Evolutionary conservation across 2,113 vertebrate genomes (phyloP), one percentile per base, ranked within the genome.

Genomic region (Chaetodon auriga): DNA sequence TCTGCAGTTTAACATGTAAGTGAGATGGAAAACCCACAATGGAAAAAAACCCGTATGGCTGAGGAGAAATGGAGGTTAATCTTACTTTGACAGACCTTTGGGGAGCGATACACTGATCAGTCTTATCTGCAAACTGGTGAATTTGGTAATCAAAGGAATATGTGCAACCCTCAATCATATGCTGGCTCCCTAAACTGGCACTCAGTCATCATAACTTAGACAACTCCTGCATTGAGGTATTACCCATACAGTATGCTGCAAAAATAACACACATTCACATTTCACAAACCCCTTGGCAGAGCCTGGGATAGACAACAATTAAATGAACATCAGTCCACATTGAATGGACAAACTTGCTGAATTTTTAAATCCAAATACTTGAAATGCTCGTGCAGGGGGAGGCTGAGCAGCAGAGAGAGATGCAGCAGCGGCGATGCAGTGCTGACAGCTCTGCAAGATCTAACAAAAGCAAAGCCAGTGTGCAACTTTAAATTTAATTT

Each of bases 281-380:
- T 62, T 43, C 41, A n/a, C 10, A 8, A 48, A 41, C 18, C n/a
- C 51, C 35, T 49, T 2, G 12, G 19, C 68, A 16, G 53, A 55
- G 54, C 25, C 12, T 36, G 18, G 45, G 3, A 61, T 9, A 55
- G 6, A 63, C 18, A 51, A 36, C 46, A 58, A 65, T 66, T 41
- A 66, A 48, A 51, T 63, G 6, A 46, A 43, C 53, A 61, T 15
- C 13, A 73, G 48, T 58, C n/a, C 41, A 14, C 13, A 25, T 3
- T 46, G 36, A 61, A 55, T 19, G 46, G 9, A 45, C 49, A 68
- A 49, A 78, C n/a, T 73, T 64, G 68, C 62, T 77, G 81, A 30
- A 51, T 69, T 16, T 11, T 58, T 74, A 68, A 68, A 49, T 78
- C 54, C 30, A 30, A 30, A 30, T 30, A 30, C 30, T 30, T n/a